A percentile compares a stretch with the other conserved stretches of the same genome.
phyloP scores from a whole-genome alignment of 2,113 vertebrate species.

The Chaenogobius annularis region DNA sequence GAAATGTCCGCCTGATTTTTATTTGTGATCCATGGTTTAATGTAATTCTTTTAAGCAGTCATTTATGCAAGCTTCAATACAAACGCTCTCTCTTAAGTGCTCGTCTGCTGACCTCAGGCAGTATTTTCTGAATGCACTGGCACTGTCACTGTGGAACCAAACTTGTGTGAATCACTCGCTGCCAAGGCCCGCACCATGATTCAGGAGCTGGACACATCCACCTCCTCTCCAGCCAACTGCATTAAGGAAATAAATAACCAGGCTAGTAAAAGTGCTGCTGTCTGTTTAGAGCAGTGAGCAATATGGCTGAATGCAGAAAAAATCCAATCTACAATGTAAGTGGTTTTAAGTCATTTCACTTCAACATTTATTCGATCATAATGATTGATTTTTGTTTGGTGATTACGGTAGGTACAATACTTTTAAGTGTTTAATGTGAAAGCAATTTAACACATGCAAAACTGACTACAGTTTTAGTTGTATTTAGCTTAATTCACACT shows the following conservation, averaged over 20 bases:
- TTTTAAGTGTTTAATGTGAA: no score
- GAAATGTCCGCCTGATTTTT: neutral
- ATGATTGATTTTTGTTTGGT: no score
- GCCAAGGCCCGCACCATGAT: conserved; percentile 47
- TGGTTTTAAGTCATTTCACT: no score
- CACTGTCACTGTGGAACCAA: conserved; percentile 63
- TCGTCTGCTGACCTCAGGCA: neutral
- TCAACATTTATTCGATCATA: no score
- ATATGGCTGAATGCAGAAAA: neutral
- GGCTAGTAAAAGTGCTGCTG: conserved; percentile 72
- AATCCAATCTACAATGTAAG: no score
- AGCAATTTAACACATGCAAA: no score
- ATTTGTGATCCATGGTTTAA: neutral
- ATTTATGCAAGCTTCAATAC: neutral
- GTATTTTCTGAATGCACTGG: conserved; percentile 31
- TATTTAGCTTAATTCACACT: no score
- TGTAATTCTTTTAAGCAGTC: neutral
- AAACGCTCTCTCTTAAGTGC: neutral
- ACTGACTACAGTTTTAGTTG: no score
- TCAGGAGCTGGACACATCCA: conserved; percentile 57
- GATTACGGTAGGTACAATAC: no score
- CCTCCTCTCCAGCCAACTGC: conserved; percentile 71
- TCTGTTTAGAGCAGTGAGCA: conserved; percentile 62
- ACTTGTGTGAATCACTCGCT: conserved; percentile 69
- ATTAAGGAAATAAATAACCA: conserved; percentile 77